Conservation (phyloP, 1,140 invertebrate genomes). For the Philotrypesis tridentata region DNA sequence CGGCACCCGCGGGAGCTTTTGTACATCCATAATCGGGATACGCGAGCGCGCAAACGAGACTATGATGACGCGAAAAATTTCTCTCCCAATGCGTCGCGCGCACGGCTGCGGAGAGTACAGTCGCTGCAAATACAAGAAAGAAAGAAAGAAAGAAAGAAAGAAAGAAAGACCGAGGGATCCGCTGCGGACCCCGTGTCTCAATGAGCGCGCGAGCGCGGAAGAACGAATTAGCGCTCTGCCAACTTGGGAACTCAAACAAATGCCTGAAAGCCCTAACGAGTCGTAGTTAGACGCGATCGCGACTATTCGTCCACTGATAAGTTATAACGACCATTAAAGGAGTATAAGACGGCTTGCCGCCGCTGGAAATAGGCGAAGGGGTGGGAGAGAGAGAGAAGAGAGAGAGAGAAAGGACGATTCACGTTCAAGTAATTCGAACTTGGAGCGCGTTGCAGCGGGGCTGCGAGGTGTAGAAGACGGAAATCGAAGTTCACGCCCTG, state of each 20-base stretch:
- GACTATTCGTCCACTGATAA: conserved; percentile 40
- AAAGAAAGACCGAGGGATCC: not conserved
- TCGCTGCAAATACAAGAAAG: not conserved
- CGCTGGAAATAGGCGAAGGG: not conserved
- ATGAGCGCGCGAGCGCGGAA: not conserved
- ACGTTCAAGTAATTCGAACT: conserved; percentile 33
- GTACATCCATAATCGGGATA: not conserved
- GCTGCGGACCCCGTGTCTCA: not conserved
- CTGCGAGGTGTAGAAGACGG: conserved; percentile 18
- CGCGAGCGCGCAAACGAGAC: not conserved
- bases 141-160: not conserved
- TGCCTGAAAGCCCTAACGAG: conserved; percentile 36
- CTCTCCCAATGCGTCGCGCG: not conserved
- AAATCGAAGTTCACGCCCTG: conserved; percentile 28
- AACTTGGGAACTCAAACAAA: conserved; percentile 42
- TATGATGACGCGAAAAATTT: not conserved
- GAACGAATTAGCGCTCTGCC: conserved; percentile 24
- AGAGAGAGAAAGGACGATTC: not conserved
- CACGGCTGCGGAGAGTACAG: not conserved
- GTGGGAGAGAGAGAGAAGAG: not conserved
- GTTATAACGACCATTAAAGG: conserved; percentile 43
- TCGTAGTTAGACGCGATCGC: conserved; percentile 20
- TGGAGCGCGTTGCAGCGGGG: not conserved
- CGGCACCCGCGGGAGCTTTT: not conserved
- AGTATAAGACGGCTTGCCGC: not conserved